Conservation (phyloP, 2,888 invertebrate genomes). For the Melinaea menophilus region DNA sequence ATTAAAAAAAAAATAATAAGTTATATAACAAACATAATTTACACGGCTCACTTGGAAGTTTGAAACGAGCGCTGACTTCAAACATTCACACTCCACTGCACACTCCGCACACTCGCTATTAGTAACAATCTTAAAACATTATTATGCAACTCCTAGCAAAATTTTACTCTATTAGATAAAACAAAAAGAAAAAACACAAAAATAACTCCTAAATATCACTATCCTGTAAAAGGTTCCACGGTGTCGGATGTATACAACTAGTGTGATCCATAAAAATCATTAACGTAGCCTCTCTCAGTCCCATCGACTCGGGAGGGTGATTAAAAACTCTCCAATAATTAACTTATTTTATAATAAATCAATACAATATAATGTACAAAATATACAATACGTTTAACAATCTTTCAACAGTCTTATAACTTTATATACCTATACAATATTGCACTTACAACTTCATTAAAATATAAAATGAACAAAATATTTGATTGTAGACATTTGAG, state of each 20-base stretch:
- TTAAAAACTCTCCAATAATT: slow-evolving; percentile 54
- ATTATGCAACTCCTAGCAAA: slow-evolving; percentile 24
- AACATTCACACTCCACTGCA: slow-evolving; percentile 55
- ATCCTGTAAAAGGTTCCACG: slow-evolving; percentile 28
- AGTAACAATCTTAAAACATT: slow-evolving; percentile 28
- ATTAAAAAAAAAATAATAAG: slow-evolving; percentile 43
- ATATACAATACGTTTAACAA: slow-evolving; percentile 73
- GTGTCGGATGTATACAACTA: slow-evolving; percentile 27
- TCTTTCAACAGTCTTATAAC: slow-evolving; percentile 76
- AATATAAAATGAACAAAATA: slow-evolving; percentile 26
- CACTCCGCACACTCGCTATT: slow-evolving; percentile 23
- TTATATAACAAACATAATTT: slow-evolving; percentile 44
- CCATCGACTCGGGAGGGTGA: slow-evolving; percentile 43
- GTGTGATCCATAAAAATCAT: slow-evolving; percentile 33
- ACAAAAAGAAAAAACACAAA: slow-evolving; percentile 24
- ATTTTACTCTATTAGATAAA: slow-evolving; percentile 22
- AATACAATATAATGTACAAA: slow-evolving; percentile 71
- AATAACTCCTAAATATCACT: slow-evolving; percentile 25
- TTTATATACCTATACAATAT: slow-evolving; percentile 72
- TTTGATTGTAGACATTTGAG: slow-evolving; percentile 33
- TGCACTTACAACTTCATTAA: slow-evolving; percentile 57
- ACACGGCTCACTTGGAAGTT: slow-evolving; percentile 31
- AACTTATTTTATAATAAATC: slow-evolving; percentile 62
- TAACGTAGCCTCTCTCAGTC: slow-evolving; percentile 54
- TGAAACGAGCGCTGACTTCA: slow-evolving; percentile 48